Percentiles rank a stretch among this genome's conserved stretches.
phyloP scores from a whole-genome alignment of 2,888 invertebrate species.

The Conus canariensis region DNA sequence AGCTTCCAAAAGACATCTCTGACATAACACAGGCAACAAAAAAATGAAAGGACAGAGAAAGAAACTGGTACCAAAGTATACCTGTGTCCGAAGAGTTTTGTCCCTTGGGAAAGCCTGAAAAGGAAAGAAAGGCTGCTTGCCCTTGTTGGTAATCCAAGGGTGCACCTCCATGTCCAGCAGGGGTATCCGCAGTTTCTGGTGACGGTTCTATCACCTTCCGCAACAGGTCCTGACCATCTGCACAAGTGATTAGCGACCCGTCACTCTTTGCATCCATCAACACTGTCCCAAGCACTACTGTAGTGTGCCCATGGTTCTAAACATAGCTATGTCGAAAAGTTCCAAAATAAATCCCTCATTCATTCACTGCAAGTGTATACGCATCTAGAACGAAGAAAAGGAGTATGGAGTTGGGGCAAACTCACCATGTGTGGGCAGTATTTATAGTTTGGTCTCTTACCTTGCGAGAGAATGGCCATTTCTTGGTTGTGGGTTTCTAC shows the following conservation, averaged over 20 bases:
- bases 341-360: too few relatives aligned
- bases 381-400: neutral
- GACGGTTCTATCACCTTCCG: slow-evolving; percentile 77
- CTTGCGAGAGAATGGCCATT: slow-evolving; percentile 72
- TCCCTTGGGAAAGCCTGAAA: slow-evolving; percentile 74
- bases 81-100: slow-evolving; percentile 71
- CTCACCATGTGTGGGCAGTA: neutral
- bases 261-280: slow-evolving; percentile 51
- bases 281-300: slow-evolving; percentile 50
- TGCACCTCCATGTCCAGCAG: slow-evolving; percentile 75
- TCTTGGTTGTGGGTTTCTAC: slow-evolving; percentile 81
- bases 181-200: slow-evolving; percentile 74
- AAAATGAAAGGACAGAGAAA: neutral
- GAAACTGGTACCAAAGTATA: slow-evolving; percentile 44
- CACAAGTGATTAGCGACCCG: slow-evolving; percentile 50
- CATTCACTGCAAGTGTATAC: too few relatives aligned
- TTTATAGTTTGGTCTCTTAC: slow-evolving; percentile 53
- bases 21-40: neutral
- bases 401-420: neutral
- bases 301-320: slow-evolving; percentile 64
- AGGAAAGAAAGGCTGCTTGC: slow-evolving; percentile 73
- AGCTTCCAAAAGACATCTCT: too few relatives aligned
- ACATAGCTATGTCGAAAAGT: too few relatives aligned
- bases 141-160: slow-evolving; percentile 73
- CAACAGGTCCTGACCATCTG: slow-evolving; percentile 76